phyloP scores from a whole-genome alignment of 2,888 invertebrate species.

The Drosophila paranaensis region DNA sequence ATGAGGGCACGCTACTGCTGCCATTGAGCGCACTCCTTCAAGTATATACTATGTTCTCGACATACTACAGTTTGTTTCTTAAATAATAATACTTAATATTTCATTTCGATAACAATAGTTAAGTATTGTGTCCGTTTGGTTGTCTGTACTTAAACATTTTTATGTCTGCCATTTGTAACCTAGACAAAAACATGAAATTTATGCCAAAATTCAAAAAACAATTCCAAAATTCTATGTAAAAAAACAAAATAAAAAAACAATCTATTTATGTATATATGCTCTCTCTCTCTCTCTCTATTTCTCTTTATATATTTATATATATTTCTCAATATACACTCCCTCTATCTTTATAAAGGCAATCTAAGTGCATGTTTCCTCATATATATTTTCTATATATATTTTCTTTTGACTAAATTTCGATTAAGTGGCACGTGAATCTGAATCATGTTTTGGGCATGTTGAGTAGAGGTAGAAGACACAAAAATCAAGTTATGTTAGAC shows the following conservation, averaged over 20 bases:
- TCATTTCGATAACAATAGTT: conserved; percentile 69
- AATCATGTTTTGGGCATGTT: conserved; percentile 59
- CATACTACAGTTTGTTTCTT: conserved; percentile 63
- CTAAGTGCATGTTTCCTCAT: conserved; percentile 65
- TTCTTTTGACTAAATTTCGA: conserved; percentile 38
- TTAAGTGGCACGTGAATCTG: conserved; percentile 50
- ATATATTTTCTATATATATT: no score
- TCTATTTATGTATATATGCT: conserved; percentile 51
- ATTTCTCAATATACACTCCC: conserved; percentile 19
- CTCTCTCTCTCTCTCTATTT: conserved; percentile 28
- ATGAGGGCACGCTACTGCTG: conserved; percentile 59
- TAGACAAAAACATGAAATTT: conserved; percentile 65
- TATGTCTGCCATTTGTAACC: conserved; percentile 82
- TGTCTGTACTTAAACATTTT: conserved; percentile 84
- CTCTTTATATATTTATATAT: conserved; percentile 19
- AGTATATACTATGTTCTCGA: conserved; percentile 60
- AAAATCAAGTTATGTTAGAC: conserved; percentile 8
- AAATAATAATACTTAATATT: conserved; percentile 54
- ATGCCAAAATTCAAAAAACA: conserved; percentile 61
- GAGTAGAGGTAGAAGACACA: conserved; percentile 62
- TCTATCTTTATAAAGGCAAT: conserved; percentile 61
- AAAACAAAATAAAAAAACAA: conserved; percentile 35
- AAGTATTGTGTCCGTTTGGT: conserved; percentile 82
- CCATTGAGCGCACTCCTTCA: conserved; percentile 66
- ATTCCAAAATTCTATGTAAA: conserved; percentile 35